These are phyloP conservation scores for Trogon melanurus DNA, from an alignment of 2,113 vertebrate genomes.

Conservation along the genomic window DNA sequence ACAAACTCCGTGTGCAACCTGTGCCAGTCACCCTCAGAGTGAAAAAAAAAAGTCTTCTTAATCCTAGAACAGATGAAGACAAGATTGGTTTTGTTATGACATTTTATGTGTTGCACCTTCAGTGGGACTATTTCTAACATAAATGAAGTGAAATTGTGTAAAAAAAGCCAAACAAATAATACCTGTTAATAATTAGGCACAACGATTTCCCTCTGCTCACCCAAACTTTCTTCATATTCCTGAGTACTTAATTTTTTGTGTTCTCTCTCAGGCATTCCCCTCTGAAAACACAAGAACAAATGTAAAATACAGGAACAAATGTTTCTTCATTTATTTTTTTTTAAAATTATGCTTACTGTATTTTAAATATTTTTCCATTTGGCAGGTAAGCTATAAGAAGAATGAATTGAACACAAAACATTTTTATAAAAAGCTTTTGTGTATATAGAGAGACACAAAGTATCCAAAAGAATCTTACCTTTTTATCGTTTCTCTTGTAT, in stretches of 20 bases:
- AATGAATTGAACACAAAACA: background rate
- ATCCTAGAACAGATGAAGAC: background rate
- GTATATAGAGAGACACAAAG: background rate
- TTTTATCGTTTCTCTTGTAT: background rate
- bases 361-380: background rate
- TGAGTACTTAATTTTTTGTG: background rate
- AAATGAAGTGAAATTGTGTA: background rate
- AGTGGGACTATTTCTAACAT: background rate
- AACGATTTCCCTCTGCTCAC: background rate
- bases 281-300: background rate
- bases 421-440: background rate
- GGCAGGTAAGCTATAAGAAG: background rate
- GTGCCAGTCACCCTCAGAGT: background rate
- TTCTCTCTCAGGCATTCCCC: rapidly evolving
- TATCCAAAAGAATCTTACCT: background rate
- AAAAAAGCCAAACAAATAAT: background rate
- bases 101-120: background rate
- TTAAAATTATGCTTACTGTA: background rate
- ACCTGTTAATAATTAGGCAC: background rate
- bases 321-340: background rate
- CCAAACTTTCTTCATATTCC: background rate
- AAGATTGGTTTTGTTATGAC: background rate
- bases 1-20: background rate
- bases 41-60: background rate
- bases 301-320: too few species aligned